Conservation (phyloP, 2,888 invertebrate species). For the Leucophenga montana region DNA sequence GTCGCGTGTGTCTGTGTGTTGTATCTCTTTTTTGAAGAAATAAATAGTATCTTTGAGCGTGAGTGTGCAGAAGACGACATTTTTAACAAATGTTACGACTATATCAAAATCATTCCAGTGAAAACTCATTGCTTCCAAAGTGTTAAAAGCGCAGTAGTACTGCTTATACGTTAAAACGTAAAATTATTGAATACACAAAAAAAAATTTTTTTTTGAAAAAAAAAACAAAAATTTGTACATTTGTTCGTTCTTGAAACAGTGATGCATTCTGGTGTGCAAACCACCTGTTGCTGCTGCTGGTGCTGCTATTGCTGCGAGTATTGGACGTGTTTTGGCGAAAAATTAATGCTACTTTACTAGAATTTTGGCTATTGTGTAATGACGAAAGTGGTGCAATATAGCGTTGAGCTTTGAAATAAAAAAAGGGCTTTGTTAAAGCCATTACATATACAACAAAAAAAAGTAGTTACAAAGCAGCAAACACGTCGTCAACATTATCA, state of each 20-base stretch:
- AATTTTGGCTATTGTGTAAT: background rate
- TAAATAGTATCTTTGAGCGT: too few species aligned
- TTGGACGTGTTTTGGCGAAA: too few species aligned
- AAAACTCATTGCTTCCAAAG: constrained; percentile 8
- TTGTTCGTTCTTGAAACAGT: background rate
- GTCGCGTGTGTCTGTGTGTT: too few species aligned
- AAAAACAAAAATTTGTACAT: constrained; percentile 19
- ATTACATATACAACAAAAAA: too few species aligned
- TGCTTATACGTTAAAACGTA: too few species aligned
- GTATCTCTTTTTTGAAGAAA: too few species aligned
- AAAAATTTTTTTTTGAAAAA: constrained; percentile 8
- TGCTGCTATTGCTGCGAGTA: too few species aligned
- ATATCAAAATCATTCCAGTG: constrained; percentile 20
- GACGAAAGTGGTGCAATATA: background rate
- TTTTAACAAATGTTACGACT: background rate
- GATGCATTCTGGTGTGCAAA: too few species aligned
- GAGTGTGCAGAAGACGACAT: too few species aligned
- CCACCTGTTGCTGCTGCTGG: too few species aligned
- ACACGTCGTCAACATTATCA: background rate
- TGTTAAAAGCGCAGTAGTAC: background rate
- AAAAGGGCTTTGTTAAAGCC: too few species aligned
- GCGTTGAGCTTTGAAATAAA: too few species aligned
- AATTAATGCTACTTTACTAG: background rate
- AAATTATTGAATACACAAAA: constrained; percentile 27
- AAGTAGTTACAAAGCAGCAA: background rate